A percentile compares a stretch with the other conserved stretches of the same genome.
These are phyloP conservation scores for Xyliphius kryptos DNA, from an alignment of 2,113 vertebrate species.

Conservation along the genomic window DNA sequence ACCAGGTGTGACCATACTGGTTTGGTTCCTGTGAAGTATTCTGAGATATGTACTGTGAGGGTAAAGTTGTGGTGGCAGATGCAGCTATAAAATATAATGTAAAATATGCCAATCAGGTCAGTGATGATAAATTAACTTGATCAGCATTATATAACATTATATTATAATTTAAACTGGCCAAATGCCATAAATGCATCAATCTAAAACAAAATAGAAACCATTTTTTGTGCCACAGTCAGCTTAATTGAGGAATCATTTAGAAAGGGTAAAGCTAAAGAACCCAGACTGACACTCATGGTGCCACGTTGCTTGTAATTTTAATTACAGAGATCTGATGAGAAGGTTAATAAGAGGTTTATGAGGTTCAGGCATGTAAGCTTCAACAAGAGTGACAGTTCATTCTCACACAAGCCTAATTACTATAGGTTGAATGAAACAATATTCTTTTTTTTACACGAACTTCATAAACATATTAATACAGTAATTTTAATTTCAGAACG, in stretches of 20 bases:
- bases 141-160: too few relatives aligned
- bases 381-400: constrained; percentile 1
- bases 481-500: too few relatives aligned
- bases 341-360: constrained; percentile 29
- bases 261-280: background rate
- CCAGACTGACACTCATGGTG: constrained; percentile 7
- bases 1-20: too few relatives aligned
- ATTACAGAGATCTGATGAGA: constrained; percentile 24
- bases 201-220: background rate
- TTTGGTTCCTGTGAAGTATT: too few relatives aligned
- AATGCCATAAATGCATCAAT: background rate
- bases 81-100: too few relatives aligned
- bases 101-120: too few relatives aligned
- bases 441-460: background rate
- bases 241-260: background rate
- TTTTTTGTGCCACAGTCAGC: background rate
- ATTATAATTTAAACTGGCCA: background rate
- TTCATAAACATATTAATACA: background rate
- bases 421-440: background rate
- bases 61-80: too few relatives aligned
- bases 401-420: constrained; percentile 1
- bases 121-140: too few relatives aligned
- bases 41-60: too few relatives aligned
- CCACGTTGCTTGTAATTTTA: constrained; percentile 12
- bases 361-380: background rate